These are phyloP conservation scores for Platycheirus albimanus DNA, from an alignment of 2,888 invertebrate species.

Conservation along the genomic window DNA sequence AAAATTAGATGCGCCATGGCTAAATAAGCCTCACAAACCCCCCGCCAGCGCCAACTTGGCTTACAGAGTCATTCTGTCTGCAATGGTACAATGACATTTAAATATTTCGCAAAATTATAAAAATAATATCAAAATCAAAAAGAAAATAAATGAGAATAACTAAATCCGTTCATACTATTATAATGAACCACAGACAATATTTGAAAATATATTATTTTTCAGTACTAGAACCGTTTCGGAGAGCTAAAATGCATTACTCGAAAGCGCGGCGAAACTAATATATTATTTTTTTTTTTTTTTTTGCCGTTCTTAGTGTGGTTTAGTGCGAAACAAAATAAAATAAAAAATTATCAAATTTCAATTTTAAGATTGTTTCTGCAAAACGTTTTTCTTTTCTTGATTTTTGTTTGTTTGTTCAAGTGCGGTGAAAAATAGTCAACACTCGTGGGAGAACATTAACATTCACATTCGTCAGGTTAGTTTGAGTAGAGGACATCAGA, in stretches of 20 bases:
- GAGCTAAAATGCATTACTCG: constrained; percentile 48
- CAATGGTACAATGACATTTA: constrained; percentile 61
- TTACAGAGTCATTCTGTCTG: constrained; percentile 23
- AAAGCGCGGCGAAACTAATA: constrained; percentile 28
- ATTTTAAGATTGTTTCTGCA: constrained; percentile 32
- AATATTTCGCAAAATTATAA: constrained; percentile 38
- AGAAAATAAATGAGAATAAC: neutral
- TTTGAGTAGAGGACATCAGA: neutral
- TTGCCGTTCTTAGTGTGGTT: no score
- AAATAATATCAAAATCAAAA: constrained; percentile 27
- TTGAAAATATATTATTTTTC: constrained; percentile 52
- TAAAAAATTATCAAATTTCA: constrained; percentile 43
- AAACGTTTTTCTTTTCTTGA: constrained; percentile 4
- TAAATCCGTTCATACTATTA: constrained; percentile 30
- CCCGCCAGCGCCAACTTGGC: neutral
- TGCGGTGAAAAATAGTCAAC: constrained; percentile 37
- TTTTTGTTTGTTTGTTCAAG: constrained; percentile 23
- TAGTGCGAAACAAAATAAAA: constrained; percentile 30
- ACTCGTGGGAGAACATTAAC: constrained; percentile 21
- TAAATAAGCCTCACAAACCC: constrained; percentile 14
- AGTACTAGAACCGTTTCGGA: constrained; percentile 48
- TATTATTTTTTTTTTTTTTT: neutral
- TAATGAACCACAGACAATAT: constrained; percentile 24
- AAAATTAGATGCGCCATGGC: constrained; percentile 39
- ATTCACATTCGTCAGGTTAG: constrained; percentile 3